Conservation (phyloP, 2,888 invertebrate species). For the Incurvaria masculella region DNA sequence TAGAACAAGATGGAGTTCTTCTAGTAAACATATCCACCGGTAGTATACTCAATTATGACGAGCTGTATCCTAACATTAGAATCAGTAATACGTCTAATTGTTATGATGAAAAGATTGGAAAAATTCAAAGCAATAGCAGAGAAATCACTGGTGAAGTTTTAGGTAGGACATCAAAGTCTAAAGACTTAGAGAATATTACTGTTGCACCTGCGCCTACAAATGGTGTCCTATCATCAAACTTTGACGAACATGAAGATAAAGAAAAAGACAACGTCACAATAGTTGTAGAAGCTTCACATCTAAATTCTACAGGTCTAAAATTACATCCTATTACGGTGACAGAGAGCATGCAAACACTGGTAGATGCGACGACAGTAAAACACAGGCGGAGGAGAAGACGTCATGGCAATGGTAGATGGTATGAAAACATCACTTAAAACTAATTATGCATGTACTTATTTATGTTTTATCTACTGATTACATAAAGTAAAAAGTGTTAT, state of each 20-base stretch:
- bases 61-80: constrained; percentile 40
- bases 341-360: constrained; percentile 39
- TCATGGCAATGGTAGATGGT: constrained; percentile 47
- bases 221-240: constrained; percentile 38
- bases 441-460: background rate
- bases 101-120: constrained; percentile 49
- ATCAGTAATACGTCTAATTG: constrained; percentile 38
- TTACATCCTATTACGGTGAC: constrained; percentile 33
- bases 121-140: constrained; percentile 53
- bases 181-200: constrained; percentile 43
- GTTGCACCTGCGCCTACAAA: constrained; percentile 48
- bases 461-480: background rate
- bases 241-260: constrained; percentile 29
- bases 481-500: no score
- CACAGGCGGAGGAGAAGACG: constrained; percentile 29
- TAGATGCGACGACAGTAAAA: constrained; percentile 24
- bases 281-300: no score
- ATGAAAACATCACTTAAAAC: constrained; percentile 14
- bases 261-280: constrained; percentile 26
- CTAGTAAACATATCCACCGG: constrained; percentile 47
- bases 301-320: no score
- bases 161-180: constrained; percentile 36
- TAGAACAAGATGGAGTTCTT: constrained; percentile 50
- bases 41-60: constrained; percentile 46
- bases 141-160: constrained; percentile 52